Evolutionary conservation across 2,113 vertebrate species (phyloP).

Genomic region (human (Homo sapiens)): GRCh38 chr9:23125001-23125500

Average conservation of each 20-base stretch:
- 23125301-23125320: background rate
- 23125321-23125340: background rate
- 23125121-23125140: background rate
- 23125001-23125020: background rate
- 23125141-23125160: background rate
- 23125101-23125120: background rate
- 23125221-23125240: background rate
- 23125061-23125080: constrained; percentile 3
- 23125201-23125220: background rate
- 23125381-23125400: background rate
- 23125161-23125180: background rate
- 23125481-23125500: background rate
- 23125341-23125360: background rate
- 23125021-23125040: background rate
- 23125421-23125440: background rate
- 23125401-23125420: background rate
- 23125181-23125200: background rate
- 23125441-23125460: background rate
- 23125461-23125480: background rate
- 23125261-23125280: constrained; percentile 1
- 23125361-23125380: background rate
- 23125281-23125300: background rate
- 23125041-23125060: background rate
- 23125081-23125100: background rate
- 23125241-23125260: background rate